Conservation (phyloP, 2,113 vertebrate genomes). For the Pontoporia blainvillei region DNA sequence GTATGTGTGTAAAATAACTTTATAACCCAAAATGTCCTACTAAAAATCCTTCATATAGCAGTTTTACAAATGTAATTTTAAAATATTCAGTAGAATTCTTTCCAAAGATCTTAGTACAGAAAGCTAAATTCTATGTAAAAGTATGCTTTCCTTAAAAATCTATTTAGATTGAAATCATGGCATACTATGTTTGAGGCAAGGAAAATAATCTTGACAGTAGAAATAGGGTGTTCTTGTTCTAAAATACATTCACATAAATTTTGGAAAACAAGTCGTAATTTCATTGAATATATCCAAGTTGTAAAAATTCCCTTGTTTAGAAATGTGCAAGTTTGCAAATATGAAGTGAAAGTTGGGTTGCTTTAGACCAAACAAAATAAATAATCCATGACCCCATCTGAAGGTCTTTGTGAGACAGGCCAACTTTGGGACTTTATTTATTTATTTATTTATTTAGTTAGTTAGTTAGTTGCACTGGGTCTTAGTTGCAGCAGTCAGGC, state of each 20-base stretch:
- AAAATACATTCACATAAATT: neutral
- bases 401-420: neutral
- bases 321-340: neutral
- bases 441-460: no score
- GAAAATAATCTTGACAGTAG: neutral
- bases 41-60: neutral
- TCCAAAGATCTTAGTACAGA: neutral
- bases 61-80: neutral
- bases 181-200: neutral
- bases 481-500: no score
- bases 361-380: neutral
- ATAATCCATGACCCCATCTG: neutral
- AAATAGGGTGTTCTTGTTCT: neutral
- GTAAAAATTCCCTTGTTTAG: neutral
- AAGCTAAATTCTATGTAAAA: neutral
- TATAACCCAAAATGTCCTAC: neutral
- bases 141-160: neutral
- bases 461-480: no score
- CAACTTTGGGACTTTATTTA: neutral
- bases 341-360: neutral
- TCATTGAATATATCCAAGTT: neutral
- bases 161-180: neutral
- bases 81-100: neutral
- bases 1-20: neutral
- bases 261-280: slow-evolving; percentile 1